Conservation (phyloP, 2,113 vertebrate genomes). For the Sporophila hypoxantha region DNA sequence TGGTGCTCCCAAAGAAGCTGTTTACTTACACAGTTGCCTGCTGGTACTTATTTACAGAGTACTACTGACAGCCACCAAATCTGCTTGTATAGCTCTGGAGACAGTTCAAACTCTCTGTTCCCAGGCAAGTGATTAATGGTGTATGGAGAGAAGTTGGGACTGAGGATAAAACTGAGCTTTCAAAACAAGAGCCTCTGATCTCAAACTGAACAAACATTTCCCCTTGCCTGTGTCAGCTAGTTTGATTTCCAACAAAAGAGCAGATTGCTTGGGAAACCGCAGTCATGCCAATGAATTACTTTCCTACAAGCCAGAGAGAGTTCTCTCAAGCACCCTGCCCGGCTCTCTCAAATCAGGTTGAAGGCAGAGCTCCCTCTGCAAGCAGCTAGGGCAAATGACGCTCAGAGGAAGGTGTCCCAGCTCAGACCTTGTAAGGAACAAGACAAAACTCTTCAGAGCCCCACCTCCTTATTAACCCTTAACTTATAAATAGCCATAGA, state of each 20-base stretch:
- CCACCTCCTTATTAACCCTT: background rate
- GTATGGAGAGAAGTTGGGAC: background rate
- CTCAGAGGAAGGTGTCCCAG: background rate
- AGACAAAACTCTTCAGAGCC: background rate
- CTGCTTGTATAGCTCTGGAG: constrained; percentile 39
- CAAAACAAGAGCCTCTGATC: constrained; percentile 49
- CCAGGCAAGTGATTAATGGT: constrained; percentile 38
- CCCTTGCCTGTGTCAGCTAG: constrained; percentile 36
- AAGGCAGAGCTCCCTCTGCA: background rate
- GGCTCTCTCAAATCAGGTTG: background rate
- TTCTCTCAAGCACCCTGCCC: background rate
- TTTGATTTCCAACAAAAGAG: background rate
- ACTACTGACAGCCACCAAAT: constrained; percentile 35
- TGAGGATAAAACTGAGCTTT: constrained; percentile 28
- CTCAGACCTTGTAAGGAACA: background rate
- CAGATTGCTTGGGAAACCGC: background rate
- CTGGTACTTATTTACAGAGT: constrained; percentile 52
- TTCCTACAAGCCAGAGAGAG: background rate
- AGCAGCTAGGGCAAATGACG: background rate
- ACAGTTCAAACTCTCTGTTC: constrained; percentile 7
- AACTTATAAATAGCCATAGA: background rate
- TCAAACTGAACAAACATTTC: constrained; percentile 32
- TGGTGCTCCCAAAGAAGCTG: constrained; percentile 28
- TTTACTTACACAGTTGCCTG: constrained; percentile 48
- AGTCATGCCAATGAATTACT: background rate